Conservation (phyloP, 2,113 vertebrate species). For the Cochlearius cochlearius region DNA sequence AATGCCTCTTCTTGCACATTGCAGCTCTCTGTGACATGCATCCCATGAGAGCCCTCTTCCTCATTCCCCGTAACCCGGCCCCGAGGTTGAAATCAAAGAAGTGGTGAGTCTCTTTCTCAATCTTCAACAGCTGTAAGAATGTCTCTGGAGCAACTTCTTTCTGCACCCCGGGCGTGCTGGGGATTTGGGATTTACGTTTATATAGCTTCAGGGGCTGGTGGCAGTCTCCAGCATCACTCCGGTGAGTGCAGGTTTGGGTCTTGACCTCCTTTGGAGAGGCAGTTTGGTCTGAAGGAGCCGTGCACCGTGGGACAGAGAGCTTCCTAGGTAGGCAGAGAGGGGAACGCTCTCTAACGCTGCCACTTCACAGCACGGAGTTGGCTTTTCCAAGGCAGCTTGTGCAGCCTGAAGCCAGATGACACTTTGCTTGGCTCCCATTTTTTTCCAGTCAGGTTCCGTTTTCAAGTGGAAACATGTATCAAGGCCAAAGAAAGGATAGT, state of each 20-base stretch:
- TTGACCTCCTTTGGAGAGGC: neutral
- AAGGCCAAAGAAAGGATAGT: conserved; percentile 17
- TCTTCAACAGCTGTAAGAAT: neutral
- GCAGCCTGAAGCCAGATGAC: neutral
- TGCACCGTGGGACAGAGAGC: accelerated
- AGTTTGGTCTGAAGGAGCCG: neutral
- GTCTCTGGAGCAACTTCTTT: neutral
- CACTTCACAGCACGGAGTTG: neutral
- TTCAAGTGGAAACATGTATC: conserved; percentile 55
- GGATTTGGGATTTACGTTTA: neutral
- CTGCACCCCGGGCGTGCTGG: accelerated
- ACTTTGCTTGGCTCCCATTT: neutral
- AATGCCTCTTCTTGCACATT: conserved; percentile 48
- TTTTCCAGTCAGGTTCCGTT: neutral
- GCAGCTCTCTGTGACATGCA: conserved; percentile 98
- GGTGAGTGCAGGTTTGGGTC: neutral
- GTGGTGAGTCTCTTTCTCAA: conserved; percentile 81
- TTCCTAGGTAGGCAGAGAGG: neutral
- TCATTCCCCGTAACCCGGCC: conserved; percentile 96
- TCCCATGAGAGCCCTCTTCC: conserved; percentile 98
- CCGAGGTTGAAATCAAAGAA: conserved; percentile 98
- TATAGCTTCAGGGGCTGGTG: neutral
- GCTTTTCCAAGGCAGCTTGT: neutral
- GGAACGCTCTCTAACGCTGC: neutral
- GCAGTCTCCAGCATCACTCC: neutral